phyloP scores from a whole-genome alignment of 2,797 vertebrate genomes.

The Amblyopsis hoosieri region DNA sequence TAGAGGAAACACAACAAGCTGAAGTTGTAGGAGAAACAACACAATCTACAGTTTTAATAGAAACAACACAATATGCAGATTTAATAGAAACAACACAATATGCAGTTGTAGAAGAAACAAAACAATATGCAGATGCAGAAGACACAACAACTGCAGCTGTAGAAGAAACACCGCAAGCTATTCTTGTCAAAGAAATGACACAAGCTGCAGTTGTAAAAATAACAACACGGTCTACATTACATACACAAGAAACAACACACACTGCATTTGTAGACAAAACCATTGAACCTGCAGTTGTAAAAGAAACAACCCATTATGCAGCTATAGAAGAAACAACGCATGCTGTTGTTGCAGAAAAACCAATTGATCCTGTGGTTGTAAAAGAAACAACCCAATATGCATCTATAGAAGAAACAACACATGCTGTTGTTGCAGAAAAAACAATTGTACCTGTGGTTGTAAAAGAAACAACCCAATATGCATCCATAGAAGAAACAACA shows the following conservation, averaged over 20 bases:
- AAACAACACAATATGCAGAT: neutral
- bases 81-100: neutral
- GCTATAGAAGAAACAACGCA: no score
- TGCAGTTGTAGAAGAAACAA: neutral
- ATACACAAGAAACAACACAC: neutral
- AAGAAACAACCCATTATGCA: neutral
- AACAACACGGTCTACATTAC: neutral
- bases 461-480: neutral
- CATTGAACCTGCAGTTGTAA: neutral
- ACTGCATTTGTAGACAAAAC: neutral
- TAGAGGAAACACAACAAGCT: neutral
- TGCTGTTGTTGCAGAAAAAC: no score
- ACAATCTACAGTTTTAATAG: neutral
- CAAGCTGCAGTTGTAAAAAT: neutral
- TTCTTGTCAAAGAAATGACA: no score
- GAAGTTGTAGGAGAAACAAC: neutral
- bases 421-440: neutral
- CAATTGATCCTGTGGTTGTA: neutral
- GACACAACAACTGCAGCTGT: no score
- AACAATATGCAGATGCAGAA: neutral
- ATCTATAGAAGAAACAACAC: slow-evolving; percentile 1
- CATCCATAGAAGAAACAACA: neutral
- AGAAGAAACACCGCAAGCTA: no score
- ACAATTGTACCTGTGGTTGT: no score
- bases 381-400: neutral